phyloP scores from a whole-genome alignment of 2,888 invertebrate species.

The Patella depressa region DNA sequence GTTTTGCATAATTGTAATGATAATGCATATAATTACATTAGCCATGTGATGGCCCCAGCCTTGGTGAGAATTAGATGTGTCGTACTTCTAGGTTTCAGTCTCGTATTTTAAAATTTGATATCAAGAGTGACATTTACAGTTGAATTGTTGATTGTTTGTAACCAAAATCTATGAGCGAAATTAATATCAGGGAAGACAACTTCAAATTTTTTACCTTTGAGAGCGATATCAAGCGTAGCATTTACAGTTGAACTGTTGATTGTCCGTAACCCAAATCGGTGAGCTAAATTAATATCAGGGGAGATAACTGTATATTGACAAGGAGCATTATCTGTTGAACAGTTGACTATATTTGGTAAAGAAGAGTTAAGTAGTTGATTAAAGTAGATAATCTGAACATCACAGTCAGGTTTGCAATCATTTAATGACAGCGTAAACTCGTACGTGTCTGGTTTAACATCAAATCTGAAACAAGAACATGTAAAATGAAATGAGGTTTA shows the following conservation, averaged over 20 bases:
- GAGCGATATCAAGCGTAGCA: too few relatives aligned
- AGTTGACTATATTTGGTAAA: not conserved
- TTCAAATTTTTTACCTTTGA: not conserved
- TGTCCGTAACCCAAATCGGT: too few relatives aligned
- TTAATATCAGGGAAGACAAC: not conserved
- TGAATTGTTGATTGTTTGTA: too few relatives aligned
- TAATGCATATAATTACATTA: too few relatives aligned
- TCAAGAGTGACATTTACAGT: too few relatives aligned
- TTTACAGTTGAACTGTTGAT: too few relatives aligned
- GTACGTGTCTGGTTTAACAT: not conserved
- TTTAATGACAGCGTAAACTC: not conserved
- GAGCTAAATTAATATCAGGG: not conserved
- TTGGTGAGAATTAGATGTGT: too few relatives aligned
- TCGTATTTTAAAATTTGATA: too few relatives aligned
- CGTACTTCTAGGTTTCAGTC: too few relatives aligned
- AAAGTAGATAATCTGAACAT: not conserved
- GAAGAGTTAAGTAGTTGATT: not conserved
- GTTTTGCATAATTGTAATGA: too few relatives aligned
- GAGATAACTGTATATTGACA: constrained; percentile 4
- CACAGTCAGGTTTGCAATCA: not conserved
- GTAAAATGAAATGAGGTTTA: not conserved
- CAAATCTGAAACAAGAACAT: not conserved
- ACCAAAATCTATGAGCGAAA: too few relatives aligned
- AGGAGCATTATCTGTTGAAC: not conserved
- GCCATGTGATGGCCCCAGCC: too few relatives aligned